phyloP scores from a whole-genome alignment of 2,797 vertebrate genomes.

The Cynopterus sphinx region DNA sequence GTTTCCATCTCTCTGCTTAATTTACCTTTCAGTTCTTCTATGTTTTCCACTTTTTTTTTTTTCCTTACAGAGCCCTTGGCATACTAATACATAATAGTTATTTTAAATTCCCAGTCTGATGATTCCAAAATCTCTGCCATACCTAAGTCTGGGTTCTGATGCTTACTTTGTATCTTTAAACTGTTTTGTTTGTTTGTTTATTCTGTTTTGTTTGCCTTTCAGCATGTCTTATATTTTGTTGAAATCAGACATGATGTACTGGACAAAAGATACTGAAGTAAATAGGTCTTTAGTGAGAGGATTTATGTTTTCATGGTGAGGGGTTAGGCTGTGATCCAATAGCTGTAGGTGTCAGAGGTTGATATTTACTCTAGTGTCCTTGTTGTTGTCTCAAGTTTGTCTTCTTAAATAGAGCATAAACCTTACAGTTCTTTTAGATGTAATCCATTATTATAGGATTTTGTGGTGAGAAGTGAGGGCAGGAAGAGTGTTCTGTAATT shows the following conservation, averaged over 20 bases:
- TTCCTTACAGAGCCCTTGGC: no score
- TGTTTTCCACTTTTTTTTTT: not conserved
- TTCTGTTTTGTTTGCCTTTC: not conserved
- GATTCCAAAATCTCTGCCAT: not conserved
- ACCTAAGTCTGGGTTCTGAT: not conserved
- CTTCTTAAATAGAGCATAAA: not conserved
- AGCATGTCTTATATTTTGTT: not conserved
- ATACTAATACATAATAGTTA: not conserved
- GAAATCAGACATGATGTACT: not conserved
- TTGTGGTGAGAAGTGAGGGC: not conserved
- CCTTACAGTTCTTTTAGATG: not conserved
- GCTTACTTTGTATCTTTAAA: not conserved
- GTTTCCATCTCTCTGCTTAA: not conserved
- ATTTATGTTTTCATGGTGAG: not conserved
- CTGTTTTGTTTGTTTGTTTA: not conserved
- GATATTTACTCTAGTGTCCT: not conserved
- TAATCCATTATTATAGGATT: not conserved
- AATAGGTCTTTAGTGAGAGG: not conserved
- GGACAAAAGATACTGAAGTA: not conserved
- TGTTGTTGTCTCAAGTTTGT: not conserved
- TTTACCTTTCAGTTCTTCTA: not conserved
- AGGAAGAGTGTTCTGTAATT: no score
- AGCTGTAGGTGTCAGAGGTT: not conserved
- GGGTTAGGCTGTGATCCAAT: not conserved
- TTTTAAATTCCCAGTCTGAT: not conserved